These are phyloP conservation scores for Holcopasites calliopsidis DNA, from an alignment of 1,140 invertebrate species.

Conservation along the genomic window DNA sequence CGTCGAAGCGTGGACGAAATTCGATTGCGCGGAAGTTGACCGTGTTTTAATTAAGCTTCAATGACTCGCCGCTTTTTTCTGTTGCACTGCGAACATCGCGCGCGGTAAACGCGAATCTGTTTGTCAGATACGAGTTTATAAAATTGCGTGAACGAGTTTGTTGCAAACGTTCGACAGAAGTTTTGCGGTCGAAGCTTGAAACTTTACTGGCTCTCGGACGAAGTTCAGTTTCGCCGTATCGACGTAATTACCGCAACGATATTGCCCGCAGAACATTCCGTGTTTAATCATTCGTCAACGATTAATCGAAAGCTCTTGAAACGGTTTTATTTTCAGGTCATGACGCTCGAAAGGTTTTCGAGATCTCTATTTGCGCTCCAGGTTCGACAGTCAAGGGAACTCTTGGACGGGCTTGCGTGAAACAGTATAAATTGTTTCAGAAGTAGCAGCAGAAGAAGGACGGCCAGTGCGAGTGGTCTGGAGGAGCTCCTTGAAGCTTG, in stretches of 20 bases:
- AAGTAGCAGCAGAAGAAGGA: slow-evolving; percentile 49
- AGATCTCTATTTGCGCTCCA: slow-evolving; percentile 55
- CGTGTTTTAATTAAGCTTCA: slow-evolving; percentile 15
- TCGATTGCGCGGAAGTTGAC: neutral
- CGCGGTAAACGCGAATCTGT: neutral
- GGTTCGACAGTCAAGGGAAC: slow-evolving; percentile 54
- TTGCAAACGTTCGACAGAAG: too few relatives aligned
- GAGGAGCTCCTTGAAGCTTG: slow-evolving; percentile 57
- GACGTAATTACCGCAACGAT: too few relatives aligned
- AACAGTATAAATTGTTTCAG: slow-evolving; percentile 61
- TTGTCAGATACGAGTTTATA: neutral
- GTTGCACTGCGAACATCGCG: neutral
- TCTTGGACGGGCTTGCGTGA: slow-evolving; percentile 34
- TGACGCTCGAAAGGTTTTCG: slow-evolving; percentile 39
- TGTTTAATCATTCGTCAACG: neutral
- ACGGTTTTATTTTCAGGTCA: neutral
- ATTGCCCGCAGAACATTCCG: too few relatives aligned
- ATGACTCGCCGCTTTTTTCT: too few relatives aligned
- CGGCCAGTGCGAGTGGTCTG: slow-evolving; percentile 43
- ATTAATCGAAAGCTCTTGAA: neutral
- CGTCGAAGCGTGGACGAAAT: neutral
- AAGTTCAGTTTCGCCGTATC: too few relatives aligned
- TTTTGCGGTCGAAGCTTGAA: too few relatives aligned
- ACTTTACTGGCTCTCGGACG: too few relatives aligned
- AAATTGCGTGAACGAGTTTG: neutral